Evolutionary conservation across 2,888 invertebrate genomes (phyloP), one percentile per base, ranked within the genome.

Genomic region (Acleris emargana): DNA sequence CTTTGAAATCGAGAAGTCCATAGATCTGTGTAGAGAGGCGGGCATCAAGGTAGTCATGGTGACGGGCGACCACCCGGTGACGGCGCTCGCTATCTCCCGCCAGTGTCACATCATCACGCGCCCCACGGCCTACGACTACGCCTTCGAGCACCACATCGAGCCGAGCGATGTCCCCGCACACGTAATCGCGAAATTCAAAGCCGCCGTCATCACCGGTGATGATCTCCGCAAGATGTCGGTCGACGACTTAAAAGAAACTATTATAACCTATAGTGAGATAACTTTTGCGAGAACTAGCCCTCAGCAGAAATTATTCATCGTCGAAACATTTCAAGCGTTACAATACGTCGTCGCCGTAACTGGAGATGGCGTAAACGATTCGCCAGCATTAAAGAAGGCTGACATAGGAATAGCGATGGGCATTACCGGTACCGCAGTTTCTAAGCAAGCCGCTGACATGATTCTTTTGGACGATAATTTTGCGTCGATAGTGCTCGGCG

Each of bases 361-460:
- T 28, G 97, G 98, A 11, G 97, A 97, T 78, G 97, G 97, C 49
- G 97, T 97, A 0, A 97, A 97, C 75, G 97, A 97, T 83, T 96
- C 97, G 0, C 97, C 97, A 5, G 97, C 97, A 16, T 87, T 97
- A 62, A 97, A 97, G 79, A 96, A 96, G 84, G 97, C 97, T 16
- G 97, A 97, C 72, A 96, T 96, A 64, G 96, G 96, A 25, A 94
- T 96, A 22, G 96, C 96, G 0, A 96, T 96, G 96, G 96, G 96
- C 9, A 96, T 96, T 60, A 94, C 94, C 18, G 96, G 96, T 0
- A 95, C 96, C 4, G 96, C 96, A 80, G 96, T 95, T 7, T 96
- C 96, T 0, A 97, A 97, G 83, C 97, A 97, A 86, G 97, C 97
- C 0, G 97, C 97, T 3, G 97, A 98, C 82, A 97, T 97, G 97